Conservation (phyloP, 92 coral and sea anemone species). For the Montipora capitata region DNA sequence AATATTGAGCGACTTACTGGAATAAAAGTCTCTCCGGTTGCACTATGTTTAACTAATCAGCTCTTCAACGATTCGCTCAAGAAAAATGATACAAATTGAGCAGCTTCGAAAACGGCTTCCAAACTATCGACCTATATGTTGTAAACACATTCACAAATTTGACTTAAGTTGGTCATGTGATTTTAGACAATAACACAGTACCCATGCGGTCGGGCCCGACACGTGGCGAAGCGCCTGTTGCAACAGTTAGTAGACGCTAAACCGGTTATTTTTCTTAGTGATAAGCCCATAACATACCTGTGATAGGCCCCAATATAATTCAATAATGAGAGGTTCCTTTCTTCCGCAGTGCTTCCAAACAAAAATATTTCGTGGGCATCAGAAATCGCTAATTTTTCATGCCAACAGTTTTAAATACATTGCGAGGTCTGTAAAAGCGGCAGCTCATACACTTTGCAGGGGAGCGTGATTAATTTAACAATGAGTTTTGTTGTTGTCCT, state of each 20-base stretch:
- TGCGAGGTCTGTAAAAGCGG: no score
- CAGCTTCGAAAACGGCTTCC: neutral
- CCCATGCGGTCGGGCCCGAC: neutral
- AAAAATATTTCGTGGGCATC: no score
- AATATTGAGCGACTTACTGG: neutral
- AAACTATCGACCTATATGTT: no score
- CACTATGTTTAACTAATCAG: neutral
- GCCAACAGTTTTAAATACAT: no score
- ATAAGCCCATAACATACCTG: no score
- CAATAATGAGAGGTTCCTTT: no score
- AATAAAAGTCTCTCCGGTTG: neutral
- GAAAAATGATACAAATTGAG: neutral
- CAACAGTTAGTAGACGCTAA: neutral
- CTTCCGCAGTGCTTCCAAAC: no score
- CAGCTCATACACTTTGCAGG: neutral
- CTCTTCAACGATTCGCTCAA: neutral
- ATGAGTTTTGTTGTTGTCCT: no score
- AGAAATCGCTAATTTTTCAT: no score
- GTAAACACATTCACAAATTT: neutral
- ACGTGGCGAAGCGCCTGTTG: neutral
- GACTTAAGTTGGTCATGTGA: constrained; percentile 4
- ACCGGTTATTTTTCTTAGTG: neutral
- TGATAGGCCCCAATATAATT: no score
- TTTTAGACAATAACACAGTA: neutral
- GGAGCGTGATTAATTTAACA: no score